Evolutionary conservation across 2,113 vertebrate species (phyloP).

Genomic region (Dromiciops gliroides): DNA sequence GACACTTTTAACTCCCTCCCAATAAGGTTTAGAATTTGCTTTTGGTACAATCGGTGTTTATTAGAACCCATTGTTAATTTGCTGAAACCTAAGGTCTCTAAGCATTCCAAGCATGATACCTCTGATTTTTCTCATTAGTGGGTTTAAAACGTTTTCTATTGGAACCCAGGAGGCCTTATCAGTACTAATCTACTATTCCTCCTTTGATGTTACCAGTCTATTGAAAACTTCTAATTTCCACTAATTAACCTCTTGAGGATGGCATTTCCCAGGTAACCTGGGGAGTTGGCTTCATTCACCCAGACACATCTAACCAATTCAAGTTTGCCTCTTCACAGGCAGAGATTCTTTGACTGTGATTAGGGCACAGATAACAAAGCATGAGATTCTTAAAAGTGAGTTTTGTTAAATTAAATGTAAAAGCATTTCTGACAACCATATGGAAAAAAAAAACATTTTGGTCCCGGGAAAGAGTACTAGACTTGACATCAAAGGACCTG

Average conservation of each 20-base stretch:
- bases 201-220: conserved; percentile 61
- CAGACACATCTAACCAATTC: conserved; percentile 9
- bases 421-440: not conserved
- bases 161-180: conserved; percentile 65
- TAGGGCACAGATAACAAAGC: conserved; percentile 32
- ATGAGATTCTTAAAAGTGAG: not conserved
- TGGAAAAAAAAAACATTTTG: not conserved
- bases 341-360: not conserved
- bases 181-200: conserved; percentile 70
- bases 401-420: not conserved
- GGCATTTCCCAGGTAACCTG: conserved; percentile 62
- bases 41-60: conserved; percentile 46
- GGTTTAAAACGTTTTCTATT: conserved; percentile 59
- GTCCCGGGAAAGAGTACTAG: not conserved
- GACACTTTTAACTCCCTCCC: conserved; percentile 55
- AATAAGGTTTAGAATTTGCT: conserved; percentile 60
- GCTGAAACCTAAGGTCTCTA: conserved; percentile 70
- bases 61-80: conserved; percentile 72
- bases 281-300: conserved; percentile 1
- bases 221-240: conserved; percentile 66
- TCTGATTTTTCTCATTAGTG: conserved; percentile 72
- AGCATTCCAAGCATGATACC: conserved; percentile 45
- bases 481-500: not conserved
- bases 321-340: conserved; percentile 13
- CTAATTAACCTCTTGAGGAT: conserved; percentile 77